These are phyloP conservation scores for Meloe dianella DNA, from an alignment of 2,888 invertebrate genomes.

Conservation along the genomic window DNA sequence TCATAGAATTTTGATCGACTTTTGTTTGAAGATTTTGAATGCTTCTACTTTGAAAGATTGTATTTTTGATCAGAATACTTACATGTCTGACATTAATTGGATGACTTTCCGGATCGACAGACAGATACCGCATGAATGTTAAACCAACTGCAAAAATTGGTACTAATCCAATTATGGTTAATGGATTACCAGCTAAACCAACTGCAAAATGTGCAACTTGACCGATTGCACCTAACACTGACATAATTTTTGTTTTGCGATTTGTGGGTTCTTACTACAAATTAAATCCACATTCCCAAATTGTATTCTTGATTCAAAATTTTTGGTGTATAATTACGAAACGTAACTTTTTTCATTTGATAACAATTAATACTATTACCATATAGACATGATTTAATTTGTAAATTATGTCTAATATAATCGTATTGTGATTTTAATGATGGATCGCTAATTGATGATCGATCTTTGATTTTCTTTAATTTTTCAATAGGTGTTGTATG, in stretches of 20 bases:
- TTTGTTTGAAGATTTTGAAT: too few species aligned
- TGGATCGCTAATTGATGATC: neutral
- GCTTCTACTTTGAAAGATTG: slow-evolving; percentile 62
- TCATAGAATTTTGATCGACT: too few species aligned
- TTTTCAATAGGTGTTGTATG: slow-evolving; percentile 40
- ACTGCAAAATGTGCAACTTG: slow-evolving; percentile 55
- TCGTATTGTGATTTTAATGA: slow-evolving; percentile 46
- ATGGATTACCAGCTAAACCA: slow-evolving; percentile 56
- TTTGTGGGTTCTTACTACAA: too few species aligned
- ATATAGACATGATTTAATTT: slow-evolving; percentile 64
- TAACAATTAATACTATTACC: slow-evolving; percentile 56
- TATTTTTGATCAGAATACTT: slow-evolving; percentile 53
- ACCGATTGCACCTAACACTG: slow-evolving; percentile 60
- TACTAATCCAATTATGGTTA: slow-evolving; percentile 75
- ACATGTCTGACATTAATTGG: slow-evolving; percentile 75
- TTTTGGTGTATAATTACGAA: slow-evolving; percentile 76
- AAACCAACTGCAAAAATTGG: slow-evolving; percentile 82
- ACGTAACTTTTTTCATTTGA: slow-evolving; percentile 64
- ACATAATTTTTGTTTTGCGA: slow-evolving; percentile 52
- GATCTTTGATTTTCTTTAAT: slow-evolving; percentile 14
- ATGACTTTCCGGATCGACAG: slow-evolving; percentile 82
- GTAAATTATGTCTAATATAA: slow-evolving; percentile 63
- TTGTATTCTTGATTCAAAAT: slow-evolving; percentile 68
- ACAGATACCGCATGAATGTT: slow-evolving; percentile 80
- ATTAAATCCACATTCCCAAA: slow-evolving; percentile 71